These are phyloP conservation scores for Patella pellucida DNA, from an alignment of 2,888 invertebrate genomes.

Conservation along the genomic window DNA sequence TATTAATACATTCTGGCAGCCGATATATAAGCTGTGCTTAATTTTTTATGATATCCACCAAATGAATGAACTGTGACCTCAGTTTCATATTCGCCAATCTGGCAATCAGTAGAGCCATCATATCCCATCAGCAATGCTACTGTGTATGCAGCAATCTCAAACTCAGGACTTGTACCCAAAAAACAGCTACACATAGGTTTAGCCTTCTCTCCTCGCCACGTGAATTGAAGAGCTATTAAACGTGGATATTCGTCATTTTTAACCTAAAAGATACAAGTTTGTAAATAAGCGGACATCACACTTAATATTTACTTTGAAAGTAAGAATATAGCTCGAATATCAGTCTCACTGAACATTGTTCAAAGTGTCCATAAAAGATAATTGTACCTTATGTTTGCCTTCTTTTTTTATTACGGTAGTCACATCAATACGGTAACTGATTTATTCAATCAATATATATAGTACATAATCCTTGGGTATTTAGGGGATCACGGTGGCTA, in stretches of 20 bases:
- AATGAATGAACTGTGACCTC: slow-evolving; percentile 58
- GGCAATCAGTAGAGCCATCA: slow-evolving; percentile 46
- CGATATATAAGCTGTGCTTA: slow-evolving; percentile 63
- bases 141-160: slow-evolving; percentile 70
- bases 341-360: too few species aligned
- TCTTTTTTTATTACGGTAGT: too few species aligned
- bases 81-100: slow-evolving; percentile 66
- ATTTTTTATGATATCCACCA: slow-evolving; percentile 45
- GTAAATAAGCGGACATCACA: too few species aligned
- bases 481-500: too few species aligned
- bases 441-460: too few species aligned
- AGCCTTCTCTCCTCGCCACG: slow-evolving; percentile 57
- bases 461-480: too few species aligned
- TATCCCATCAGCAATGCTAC: slow-evolving; percentile 52
- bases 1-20: slow-evolving; percentile 49
- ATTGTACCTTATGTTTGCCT: too few species aligned
- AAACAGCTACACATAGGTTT: slow-evolving; percentile 69
- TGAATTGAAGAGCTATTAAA: slow-evolving; percentile 68
- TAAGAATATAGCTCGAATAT: too few species aligned
- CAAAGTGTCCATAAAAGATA: too few species aligned
- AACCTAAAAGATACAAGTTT: slow-evolving; percentile 37
- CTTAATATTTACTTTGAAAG: too few species aligned
- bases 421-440: too few species aligned
- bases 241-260: slow-evolving; percentile 62
- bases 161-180: slow-evolving; percentile 70